phyloP scores from a whole-genome alignment of 2,797 vertebrate genomes.

The Darevskia mixta region DNA sequence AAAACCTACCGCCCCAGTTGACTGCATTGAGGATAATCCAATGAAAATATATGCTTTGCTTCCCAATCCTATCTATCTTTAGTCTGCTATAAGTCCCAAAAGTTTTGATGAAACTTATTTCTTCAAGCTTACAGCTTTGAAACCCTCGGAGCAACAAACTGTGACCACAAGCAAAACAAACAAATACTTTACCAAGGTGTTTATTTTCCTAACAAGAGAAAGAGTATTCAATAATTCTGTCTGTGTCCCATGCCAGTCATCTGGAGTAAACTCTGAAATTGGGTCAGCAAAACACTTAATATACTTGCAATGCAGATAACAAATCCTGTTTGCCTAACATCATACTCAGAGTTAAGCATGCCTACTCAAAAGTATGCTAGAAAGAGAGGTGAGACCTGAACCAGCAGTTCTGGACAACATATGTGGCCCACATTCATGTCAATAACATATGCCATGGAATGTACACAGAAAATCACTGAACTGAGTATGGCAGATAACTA shows the following conservation, averaged over 20 bases:
- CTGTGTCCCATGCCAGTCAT: not conserved
- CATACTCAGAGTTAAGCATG: not conserved
- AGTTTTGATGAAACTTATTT: not conserved
- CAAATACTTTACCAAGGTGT: not conserved
- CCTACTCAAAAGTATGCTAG: not conserved
- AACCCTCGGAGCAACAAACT: not conserved
- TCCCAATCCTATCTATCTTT: not conserved
- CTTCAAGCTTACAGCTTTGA: not conserved
- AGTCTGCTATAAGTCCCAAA: not conserved
- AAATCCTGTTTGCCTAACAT: not conserved
- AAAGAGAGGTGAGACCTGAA: not conserved
- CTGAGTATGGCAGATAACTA: not conserved
- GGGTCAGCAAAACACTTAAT: not conserved
- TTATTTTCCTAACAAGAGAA: not conserved
- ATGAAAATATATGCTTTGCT: not conserved
- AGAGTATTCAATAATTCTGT: not conserved
- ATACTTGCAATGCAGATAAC: not conserved
- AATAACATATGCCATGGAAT: not conserved
- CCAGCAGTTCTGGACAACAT: no score
- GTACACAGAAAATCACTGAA: not conserved
- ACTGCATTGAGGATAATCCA: slow-evolving; percentile 16
- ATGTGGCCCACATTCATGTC: no score
- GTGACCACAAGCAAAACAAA: slow-evolving; percentile 18
- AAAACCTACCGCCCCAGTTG: not conserved
- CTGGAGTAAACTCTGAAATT: not conserved